phyloP scores from a whole-genome alignment of 1,140 invertebrate species.

The Drosophila nasuta region DNA sequence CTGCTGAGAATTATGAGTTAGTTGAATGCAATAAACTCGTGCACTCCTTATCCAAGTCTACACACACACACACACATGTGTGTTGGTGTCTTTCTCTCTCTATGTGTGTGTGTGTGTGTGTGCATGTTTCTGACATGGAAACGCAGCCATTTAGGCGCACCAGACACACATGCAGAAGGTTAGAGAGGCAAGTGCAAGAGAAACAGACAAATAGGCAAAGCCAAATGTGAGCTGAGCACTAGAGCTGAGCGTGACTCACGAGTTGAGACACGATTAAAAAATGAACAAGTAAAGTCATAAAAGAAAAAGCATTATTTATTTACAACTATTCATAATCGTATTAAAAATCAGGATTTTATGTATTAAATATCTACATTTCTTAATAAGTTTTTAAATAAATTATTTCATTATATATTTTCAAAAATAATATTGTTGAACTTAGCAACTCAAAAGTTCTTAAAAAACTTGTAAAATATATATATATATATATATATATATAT shows the following conservation, averaged over 20 bases:
- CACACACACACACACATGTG: neutral
- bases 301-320: too few relatives aligned
- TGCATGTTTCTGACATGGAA: conserved; percentile 44
- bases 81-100: conserved; percentile 9
- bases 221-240: neutral
- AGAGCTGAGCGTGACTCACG: conserved; percentile 18
- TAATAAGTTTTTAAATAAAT: too few relatives aligned
- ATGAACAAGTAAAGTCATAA: too few relatives aligned
- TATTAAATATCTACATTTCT: too few relatives aligned
- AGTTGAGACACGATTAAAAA: neutral
- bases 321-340: too few relatives aligned
- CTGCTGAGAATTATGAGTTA: conserved; percentile 60
- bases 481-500: too few relatives aligned
- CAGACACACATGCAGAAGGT: conserved; percentile 30
- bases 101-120: conserved; percentile 9
- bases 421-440: too few relatives aligned
- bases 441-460: too few relatives aligned
- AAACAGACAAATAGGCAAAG: conserved; percentile 6
- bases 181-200: conserved; percentile 12
- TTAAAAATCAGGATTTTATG: too few relatives aligned
- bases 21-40: conserved; percentile 63
- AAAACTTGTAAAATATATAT: too few relatives aligned
- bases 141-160: conserved; percentile 54
- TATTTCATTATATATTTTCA: too few relatives aligned
- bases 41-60: neutral